A percentile compares a stretch with the other conserved stretches of the same genome.
These are phyloP conservation scores for Neomonachus schauinslandi DNA, from an alignment of 2,113 vertebrate species.

Conservation along the genomic window DNA sequence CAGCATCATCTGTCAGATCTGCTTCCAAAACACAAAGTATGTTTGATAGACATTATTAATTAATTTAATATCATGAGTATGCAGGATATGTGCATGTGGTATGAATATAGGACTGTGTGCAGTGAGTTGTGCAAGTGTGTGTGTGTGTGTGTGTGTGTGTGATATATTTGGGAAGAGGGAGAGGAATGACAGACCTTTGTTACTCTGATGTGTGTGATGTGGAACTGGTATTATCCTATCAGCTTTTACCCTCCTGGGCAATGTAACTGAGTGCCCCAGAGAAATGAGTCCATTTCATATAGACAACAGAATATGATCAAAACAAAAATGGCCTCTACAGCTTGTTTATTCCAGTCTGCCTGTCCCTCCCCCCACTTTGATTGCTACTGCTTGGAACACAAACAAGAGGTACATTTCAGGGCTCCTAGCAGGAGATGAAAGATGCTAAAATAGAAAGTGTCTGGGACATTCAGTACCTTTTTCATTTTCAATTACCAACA, in stretches of 20 bases:
- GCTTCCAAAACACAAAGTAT: neutral
- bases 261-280: constrained; percentile 54
- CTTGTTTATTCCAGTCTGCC: constrained; percentile 73
- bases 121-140: neutral
- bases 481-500: constrained; percentile 84
- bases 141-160: too few relatives aligned
- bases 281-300: constrained; percentile 77
- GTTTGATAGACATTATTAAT: constrained; percentile 25
- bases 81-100: neutral
- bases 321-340: constrained; percentile 77
- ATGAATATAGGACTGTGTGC: neutral
- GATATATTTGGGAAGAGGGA: neutral
- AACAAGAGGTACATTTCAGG: constrained; percentile 72
- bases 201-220: constrained; percentile 40
- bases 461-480: constrained; percentile 69
- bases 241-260: constrained; percentile 57
- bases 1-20: neutral
- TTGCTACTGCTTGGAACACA: constrained; percentile 77
- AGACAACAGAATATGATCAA: constrained; percentile 81
- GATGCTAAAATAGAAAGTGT: constrained; percentile 66
- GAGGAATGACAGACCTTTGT: constrained; percentile 42
- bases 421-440: constrained; percentile 59
- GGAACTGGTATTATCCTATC: constrained; percentile 65
- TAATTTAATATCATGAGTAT: constrained; percentile 44
- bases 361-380: constrained; percentile 65